These are phyloP conservation scores for Myotis lucifugus DNA, from an alignment of 2,113 vertebrate species.

Conservation along the genomic window DNA sequence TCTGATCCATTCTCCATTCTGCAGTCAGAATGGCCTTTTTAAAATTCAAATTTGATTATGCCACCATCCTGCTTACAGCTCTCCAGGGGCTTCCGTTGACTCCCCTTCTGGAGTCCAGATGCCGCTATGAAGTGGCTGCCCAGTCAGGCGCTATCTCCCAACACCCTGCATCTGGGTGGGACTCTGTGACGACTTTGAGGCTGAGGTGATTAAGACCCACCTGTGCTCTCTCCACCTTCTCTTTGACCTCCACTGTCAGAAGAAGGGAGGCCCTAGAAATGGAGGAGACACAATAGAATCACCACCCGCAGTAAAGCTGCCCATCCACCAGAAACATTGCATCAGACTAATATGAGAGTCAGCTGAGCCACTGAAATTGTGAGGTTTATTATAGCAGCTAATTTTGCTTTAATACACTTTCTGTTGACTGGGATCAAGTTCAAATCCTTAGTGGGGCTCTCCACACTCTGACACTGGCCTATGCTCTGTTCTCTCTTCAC, in stretches of 20 bases:
- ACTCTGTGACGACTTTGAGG: not conserved
- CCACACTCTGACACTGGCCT: not conserved
- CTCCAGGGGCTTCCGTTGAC: not conserved
- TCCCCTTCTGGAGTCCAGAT: not conserved
- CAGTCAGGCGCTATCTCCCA: not conserved
- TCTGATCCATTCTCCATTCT: not conserved
- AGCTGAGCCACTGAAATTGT: not conserved
- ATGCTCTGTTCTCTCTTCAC: not conserved
- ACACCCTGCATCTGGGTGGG: not conserved
- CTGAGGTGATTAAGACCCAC: not conserved
- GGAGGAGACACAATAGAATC: not conserved
- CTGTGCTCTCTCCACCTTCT: not conserved
- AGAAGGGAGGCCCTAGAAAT: not conserved
- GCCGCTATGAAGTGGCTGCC: not conserved
- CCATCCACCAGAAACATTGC: not conserved
- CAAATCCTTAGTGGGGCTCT: not conserved
- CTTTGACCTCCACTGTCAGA: not conserved
- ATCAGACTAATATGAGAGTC: no score
- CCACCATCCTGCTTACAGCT: not conserved
- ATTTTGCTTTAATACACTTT: not conserved
- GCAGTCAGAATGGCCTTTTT: not conserved
- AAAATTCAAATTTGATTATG: not conserved
- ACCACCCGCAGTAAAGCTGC: not conserved
- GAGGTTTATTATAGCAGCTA: not conserved
- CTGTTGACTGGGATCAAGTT: not conserved